These are phyloP conservation scores for Pyrgus malvae DNA, from an alignment of 2,888 invertebrate species.

Conservation along the genomic window DNA sequence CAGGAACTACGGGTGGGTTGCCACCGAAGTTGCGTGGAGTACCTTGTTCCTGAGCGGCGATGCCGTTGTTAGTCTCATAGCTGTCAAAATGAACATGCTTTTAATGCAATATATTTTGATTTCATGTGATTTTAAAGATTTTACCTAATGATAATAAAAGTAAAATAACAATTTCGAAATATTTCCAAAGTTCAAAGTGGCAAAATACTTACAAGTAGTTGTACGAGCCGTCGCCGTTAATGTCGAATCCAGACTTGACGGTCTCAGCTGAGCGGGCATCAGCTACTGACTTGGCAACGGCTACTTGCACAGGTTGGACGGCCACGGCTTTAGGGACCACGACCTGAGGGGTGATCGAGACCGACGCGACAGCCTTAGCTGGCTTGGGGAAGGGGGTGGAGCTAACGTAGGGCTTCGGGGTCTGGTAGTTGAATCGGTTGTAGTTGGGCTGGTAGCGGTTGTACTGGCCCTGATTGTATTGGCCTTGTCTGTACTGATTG, in stretches of 20 bases:
- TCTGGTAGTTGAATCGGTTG: conserved; percentile 31
- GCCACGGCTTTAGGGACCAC: no score
- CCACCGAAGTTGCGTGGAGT: conserved; percentile 75
- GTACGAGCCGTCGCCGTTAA: conserved; percentile 72
- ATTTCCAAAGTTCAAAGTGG: no score
- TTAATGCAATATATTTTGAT: neutral
- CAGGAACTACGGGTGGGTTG: conserved; percentile 56
- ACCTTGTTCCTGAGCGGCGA: conserved; percentile 82
- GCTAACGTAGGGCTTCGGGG: conserved; percentile 31
- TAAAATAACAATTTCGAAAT: no score
- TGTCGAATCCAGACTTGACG: conserved; percentile 60
- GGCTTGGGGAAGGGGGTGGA: conserved; percentile 29
- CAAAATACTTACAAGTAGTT: conserved; percentile 75
- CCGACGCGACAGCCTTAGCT: conserved; percentile 31
- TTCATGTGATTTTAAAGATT: no score
- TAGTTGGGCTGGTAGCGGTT: conserved; percentile 31
- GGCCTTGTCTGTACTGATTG: neutral
- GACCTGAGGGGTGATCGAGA: conserved; percentile 40
- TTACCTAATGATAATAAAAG: no score
- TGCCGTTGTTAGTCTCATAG: conserved; percentile 84
- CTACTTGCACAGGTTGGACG: neutral
- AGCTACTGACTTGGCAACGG: conserved; percentile 32
- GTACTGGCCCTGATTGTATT: conserved; percentile 26
- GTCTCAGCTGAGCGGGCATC: conserved; percentile 49
- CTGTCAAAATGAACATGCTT: conserved; percentile 48